Conservation (phyloP, 2,888 invertebrate genomes). For the Chymomyza caudatula region DNA sequence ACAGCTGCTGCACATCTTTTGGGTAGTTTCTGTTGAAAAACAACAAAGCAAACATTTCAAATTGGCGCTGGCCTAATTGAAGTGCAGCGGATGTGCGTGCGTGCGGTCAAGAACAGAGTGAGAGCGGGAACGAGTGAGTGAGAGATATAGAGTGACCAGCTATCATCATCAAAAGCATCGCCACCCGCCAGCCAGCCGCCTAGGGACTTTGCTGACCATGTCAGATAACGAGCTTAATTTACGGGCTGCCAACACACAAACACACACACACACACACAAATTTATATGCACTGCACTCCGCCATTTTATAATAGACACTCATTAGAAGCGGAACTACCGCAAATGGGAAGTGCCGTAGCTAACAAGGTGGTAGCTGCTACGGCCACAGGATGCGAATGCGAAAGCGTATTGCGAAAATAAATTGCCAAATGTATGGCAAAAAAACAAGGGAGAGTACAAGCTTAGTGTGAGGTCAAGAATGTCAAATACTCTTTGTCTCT, state of each 20-base stretch:
- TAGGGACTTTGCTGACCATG: background rate
- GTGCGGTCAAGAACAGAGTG: background rate
- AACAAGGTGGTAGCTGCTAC: slow-evolving; percentile 10
- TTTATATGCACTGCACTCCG: slow-evolving; percentile 3
- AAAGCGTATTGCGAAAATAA: background rate
- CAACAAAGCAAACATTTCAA: background rate
- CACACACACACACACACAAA: slow-evolving; percentile 13
- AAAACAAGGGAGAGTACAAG: background rate
- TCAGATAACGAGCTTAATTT: slow-evolving; percentile 32
- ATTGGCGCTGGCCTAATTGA: slow-evolving; percentile 8
- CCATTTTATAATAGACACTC: slow-evolving; percentile 23
- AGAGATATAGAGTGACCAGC: background rate
- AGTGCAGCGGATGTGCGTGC: slow-evolving; percentile 9
- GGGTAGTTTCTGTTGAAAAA: background rate
- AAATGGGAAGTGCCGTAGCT: slow-evolving; percentile 32
- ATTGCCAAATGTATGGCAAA: slow-evolving; percentile 2
- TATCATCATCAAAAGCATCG: background rate
- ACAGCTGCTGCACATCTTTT: background rate
- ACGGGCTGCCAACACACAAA: slow-evolving; percentile 14
- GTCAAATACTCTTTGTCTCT: background rate
- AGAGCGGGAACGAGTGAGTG: background rate
- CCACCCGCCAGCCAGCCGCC: background rate
- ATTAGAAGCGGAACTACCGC: slow-evolving; percentile 37
- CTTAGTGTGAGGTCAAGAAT: background rate
- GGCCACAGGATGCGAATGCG: slow-evolving; percentile 1